Percentiles rank a stretch among this genome's conserved stretches.
Conservation (phyloP, 2,888 invertebrate genomes). For the Xanthorhoe spadicearia region DNA sequence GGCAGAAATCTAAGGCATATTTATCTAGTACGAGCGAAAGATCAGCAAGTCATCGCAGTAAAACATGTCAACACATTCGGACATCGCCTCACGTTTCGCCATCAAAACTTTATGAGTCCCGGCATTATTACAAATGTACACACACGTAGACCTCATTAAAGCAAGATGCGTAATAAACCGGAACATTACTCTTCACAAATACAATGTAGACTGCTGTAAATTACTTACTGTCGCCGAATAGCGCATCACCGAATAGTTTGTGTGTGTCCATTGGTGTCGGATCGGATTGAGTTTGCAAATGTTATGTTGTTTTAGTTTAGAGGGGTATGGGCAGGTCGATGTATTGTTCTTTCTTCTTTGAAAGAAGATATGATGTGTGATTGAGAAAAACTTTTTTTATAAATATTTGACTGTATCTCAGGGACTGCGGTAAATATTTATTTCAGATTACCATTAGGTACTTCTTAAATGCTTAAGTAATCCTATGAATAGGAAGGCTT, state of each 20-base stretch:
- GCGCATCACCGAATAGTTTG: slow-evolving; percentile 76
- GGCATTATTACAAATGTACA: slow-evolving; percentile 41
- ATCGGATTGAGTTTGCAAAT: not conserved
- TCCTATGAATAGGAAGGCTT: too few relatives aligned
- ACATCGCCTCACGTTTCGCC: slow-evolving; percentile 36
- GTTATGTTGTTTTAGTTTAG: too few relatives aligned
- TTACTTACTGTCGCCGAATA: slow-evolving; percentile 82
- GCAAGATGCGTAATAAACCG: slow-evolving; percentile 75
- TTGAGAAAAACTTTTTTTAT: too few relatives aligned
- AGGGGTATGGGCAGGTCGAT: too few relatives aligned
- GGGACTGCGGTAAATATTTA: too few relatives aligned
- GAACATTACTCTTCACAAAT: slow-evolving; percentile 72
- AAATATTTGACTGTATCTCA: too few relatives aligned
- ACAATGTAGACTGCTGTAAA: slow-evolving; percentile 76
- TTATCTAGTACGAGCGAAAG: not conserved
- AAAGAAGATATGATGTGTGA: too few relatives aligned
- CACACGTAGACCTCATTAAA: slow-evolving; percentile 69
- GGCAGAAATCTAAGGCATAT: not conserved
- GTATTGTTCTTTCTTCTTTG: too few relatives aligned
- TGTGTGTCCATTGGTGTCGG: slow-evolving; percentile 51
- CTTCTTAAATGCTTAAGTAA: too few relatives aligned
- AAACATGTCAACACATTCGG: slow-evolving; percentile 19
- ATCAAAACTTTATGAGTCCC: slow-evolving; percentile 49
- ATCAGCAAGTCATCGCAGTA: slow-evolving; percentile 4
- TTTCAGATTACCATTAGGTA: too few relatives aligned